phyloP scores from a whole-genome alignment of 2,888 invertebrate species.

The Harpalus rubripes region DNA sequence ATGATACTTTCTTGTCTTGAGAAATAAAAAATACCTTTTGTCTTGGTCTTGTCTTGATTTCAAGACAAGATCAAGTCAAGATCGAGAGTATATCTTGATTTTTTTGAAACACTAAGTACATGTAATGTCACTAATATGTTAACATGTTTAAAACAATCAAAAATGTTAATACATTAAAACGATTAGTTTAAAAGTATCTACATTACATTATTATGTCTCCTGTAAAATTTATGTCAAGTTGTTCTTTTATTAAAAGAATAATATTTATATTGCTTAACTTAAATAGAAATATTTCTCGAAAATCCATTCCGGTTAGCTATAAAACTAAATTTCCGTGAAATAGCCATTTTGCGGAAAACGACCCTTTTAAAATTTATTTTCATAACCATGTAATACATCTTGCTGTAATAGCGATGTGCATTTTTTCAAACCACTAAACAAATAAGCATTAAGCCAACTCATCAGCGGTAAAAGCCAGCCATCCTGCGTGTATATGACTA shows the following conservation, averaged over 20 bases:
- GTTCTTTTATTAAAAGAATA: neutral
- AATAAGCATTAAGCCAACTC: conserved; percentile 21
- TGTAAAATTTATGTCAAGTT: neutral
- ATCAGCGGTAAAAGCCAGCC: neutral
- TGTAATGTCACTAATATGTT: no score
- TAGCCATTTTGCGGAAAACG: neutral
- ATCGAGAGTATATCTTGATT: no score
- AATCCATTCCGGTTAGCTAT: neutral
- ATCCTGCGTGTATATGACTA: neutral
- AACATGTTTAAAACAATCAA: no score
- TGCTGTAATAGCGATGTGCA: conserved; percentile 11
- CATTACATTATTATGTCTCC: no score
- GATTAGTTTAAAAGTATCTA: no score
- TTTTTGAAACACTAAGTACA: no score
- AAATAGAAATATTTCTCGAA: neutral
- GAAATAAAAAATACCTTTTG: no score
- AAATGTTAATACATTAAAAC: no score
- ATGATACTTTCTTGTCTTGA: no score
- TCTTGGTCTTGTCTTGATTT: no score
- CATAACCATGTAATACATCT: conserved; percentile 4
- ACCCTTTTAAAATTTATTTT: conserved; percentile 35
- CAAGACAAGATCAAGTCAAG: no score
- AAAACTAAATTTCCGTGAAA: conserved; percentile 6
- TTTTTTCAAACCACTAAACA: conserved; percentile 36
- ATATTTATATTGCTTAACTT: neutral